These are phyloP conservation scores for Lanistes nyassanus DNA, from an alignment of 1,140 invertebrate species.

Conservation along the genomic window DNA sequence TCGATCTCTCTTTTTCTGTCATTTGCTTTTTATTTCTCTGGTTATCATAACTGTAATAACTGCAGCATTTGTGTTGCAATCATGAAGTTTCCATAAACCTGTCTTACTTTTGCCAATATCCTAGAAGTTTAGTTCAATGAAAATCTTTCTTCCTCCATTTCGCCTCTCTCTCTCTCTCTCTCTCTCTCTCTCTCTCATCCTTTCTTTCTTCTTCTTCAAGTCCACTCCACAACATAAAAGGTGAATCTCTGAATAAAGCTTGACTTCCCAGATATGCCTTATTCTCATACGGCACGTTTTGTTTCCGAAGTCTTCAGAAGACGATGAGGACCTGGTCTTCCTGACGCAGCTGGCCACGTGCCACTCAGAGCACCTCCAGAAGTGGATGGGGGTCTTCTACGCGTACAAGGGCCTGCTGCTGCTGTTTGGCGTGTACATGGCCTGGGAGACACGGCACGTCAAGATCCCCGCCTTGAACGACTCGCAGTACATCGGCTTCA, in stretches of 20 bases:
- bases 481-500: slow-evolving; percentile 70
- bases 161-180: not conserved
- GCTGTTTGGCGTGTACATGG: slow-evolving; percentile 76
- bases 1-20: too few species aligned
- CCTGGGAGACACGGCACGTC: slow-evolving; percentile 62
- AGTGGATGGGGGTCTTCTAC: slow-evolving; percentile 88
- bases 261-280: not conserved
- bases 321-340: slow-evolving; percentile 74
- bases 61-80: too few species aligned
- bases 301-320: slow-evolving; percentile 42
- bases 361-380: slow-evolving; percentile 83
- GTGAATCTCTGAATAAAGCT: not conserved
- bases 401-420: slow-evolving; percentile 86
- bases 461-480: slow-evolving; percentile 65
- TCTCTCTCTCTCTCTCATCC: slow-evolving; percentile 4
- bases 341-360: slow-evolving; percentile 91
- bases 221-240: too few species aligned
- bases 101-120: too few species aligned
- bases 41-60: too few species aligned
- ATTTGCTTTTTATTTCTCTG: too few species aligned
- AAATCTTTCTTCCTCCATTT: too few species aligned
- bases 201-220: not conserved
- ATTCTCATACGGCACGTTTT: not conserved
- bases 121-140: too few species aligned
- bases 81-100: too few species aligned